phyloP scores from a whole-genome alignment of 2,797 vertebrate species.

The Centropyge bicolor region DNA sequence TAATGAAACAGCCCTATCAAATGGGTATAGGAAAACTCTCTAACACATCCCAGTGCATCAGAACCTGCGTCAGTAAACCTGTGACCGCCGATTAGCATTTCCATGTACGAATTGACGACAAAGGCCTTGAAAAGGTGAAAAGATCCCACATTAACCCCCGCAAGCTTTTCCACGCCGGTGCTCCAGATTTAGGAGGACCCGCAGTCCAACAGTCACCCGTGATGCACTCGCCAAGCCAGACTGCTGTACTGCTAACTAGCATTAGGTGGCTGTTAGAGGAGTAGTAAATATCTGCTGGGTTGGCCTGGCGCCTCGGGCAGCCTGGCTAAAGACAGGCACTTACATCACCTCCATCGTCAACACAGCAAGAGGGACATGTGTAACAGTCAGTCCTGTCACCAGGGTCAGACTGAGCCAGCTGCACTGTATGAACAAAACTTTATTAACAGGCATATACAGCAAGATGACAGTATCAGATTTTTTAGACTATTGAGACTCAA shows the following conservation, averaged over 20 bases:
- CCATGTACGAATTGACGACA: conserved; percentile 43
- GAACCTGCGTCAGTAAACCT: conserved; percentile 66
- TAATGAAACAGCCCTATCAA: conserved; percentile 33
- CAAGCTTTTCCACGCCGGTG: conserved; percentile 60
- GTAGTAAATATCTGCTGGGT: conserved; percentile 75
- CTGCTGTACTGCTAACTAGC: conserved; percentile 52
- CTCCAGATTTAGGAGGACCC: conserved; percentile 66
- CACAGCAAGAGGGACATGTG: conserved; percentile 45
- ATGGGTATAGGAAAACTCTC: conserved; percentile 54
- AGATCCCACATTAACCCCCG: conserved; percentile 51
- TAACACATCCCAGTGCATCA: conserved; percentile 62
- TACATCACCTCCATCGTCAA: conserved; percentile 77
- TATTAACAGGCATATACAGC: conserved; percentile 10
- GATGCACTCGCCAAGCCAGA: conserved; percentile 49
- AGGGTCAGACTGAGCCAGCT: conserved; percentile 32
- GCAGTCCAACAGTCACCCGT: conserved; percentile 50
- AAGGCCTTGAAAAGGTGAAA: conserved; percentile 62
- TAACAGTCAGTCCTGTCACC: conserved; percentile 53
- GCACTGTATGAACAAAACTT: conserved; percentile 38
- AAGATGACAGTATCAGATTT: not conserved
- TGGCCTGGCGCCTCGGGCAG: conserved; percentile 67
- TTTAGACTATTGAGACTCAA: not conserved
- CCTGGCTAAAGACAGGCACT: conserved; percentile 74
- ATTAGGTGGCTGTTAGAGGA: conserved; percentile 44
- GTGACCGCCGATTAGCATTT: conserved; percentile 54